Evolutionary conservation across 2,888 invertebrate genomes (phyloP), one percentile per base, ranked within the genome.

Genomic region (Seira ritae): DNA sequence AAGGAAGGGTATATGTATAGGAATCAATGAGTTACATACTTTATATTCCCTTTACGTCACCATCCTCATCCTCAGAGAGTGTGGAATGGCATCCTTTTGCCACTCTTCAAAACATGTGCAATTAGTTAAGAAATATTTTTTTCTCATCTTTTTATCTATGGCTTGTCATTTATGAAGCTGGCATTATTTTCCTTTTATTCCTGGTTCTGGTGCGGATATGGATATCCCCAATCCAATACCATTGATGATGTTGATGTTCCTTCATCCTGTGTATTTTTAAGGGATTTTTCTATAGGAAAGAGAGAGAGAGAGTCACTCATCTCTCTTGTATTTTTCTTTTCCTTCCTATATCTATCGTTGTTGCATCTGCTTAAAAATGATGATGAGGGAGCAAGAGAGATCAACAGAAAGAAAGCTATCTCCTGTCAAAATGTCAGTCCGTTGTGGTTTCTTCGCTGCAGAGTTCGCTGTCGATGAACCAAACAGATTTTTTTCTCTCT

Each of bases 371-470:
- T 70, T 67, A 71, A 76, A 80, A 72, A 77, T 65, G 77, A 82
- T 72, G 81, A 76, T 37, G 72, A 82, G 81, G 72, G 81, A 82
- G 81, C 81, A 82, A 72, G 81, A 76, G 81, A 82, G 81, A 82
- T 82, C 81, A 82, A 76, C 76, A 82, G 81, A 82, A 82, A 82
- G 81, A 82, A 82, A 82, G 81, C 77, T 82, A 82, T 77, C 82
- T 82, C 77, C 82, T 82, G 82, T 82, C 82, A 82, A 82, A 77
- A 82, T 82, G 82, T 82, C 82, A 82, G 82, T 82, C 82, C 77
- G 82, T 82, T 76, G 82, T 82, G 82, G 82, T 77, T 82, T 60
- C 60, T 60, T 77, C 77, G 62, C 76, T 82, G 82, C 69, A 75
- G 80, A 80, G 80, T 74, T n/a, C 46, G 80, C 82, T 82, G 82